These are phyloP conservation scores for Zaprionus bogoriensis DNA, from an alignment of 2,888 invertebrate genomes.

Conservation along the genomic window DNA sequence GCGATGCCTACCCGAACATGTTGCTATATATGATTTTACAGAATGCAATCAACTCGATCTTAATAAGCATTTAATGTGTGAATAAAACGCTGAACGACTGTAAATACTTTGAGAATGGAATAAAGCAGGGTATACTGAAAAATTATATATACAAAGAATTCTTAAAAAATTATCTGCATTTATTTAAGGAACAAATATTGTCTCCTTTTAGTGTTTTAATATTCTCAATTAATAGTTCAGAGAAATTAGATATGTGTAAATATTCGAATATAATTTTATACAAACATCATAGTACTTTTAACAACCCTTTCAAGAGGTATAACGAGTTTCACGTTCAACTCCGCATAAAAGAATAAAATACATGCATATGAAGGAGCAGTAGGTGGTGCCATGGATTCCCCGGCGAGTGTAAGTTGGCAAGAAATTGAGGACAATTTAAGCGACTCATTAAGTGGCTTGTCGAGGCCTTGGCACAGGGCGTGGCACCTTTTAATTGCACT, in stretches of 20 bases:
- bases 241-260: no score
- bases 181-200: no score
- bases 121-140: background rate
- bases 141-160: background rate
- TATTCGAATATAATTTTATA: no score
- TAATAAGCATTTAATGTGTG: slow-evolving; percentile 31
- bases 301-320: slow-evolving; percentile 20
- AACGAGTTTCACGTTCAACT: slow-evolving; percentile 2
- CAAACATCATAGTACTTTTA: no score
- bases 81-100: slow-evolving; percentile 3
- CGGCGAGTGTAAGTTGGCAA: slow-evolving; percentile 23
- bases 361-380: background rate
- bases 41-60: slow-evolving; percentile 33
- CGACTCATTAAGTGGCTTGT: slow-evolving; percentile 51
- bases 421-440: slow-evolving; percentile 47
- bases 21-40: slow-evolving; percentile 7
- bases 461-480: slow-evolving; percentile 36
- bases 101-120: background rate
- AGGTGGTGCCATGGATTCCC: background rate
- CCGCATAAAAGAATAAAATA: slow-evolving; percentile 4
- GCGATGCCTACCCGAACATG: background rate
- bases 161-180: no score
- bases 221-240: no score
- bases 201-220: no score
- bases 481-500: slow-evolving; percentile 46